These are phyloP conservation scores for Tragulus kanchil DNA, from an alignment of 2,113 vertebrate genomes.

Conservation along the genomic window DNA sequence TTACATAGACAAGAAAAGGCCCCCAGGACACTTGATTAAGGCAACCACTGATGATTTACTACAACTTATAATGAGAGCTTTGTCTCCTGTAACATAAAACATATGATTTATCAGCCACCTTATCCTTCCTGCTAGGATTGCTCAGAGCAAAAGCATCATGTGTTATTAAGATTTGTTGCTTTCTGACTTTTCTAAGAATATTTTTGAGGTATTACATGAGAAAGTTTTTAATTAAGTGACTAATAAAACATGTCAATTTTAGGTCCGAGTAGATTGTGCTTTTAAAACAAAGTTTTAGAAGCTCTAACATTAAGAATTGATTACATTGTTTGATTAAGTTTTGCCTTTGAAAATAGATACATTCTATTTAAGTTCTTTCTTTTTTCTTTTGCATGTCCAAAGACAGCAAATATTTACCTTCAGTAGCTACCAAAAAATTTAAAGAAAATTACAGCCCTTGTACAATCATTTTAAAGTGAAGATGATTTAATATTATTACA, in stretches of 20 bases:
- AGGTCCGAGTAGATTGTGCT: constrained; percentile 50
- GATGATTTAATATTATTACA: constrained; percentile 35
- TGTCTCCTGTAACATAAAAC: constrained; percentile 65
- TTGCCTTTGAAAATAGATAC: constrained; percentile 40
- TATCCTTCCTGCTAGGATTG: constrained; percentile 56
- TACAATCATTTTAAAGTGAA: constrained; percentile 43
- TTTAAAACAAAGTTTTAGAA: constrained; percentile 40
- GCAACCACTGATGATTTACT: constrained; percentile 44
- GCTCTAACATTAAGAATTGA: neutral
- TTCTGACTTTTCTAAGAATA: constrained; percentile 63
- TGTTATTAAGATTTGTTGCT: constrained; percentile 46
- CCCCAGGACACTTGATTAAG: constrained; percentile 57
- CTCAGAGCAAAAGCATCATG: constrained; percentile 55
- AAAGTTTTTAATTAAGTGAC: constrained; percentile 60
- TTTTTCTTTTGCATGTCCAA: neutral
- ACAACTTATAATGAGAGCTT: constrained; percentile 58
- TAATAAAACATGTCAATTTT: constrained; percentile 55
- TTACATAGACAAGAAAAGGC: constrained; percentile 56
- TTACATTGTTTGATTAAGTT: constrained; percentile 32
- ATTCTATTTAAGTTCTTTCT: neutral
- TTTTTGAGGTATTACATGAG: constrained; percentile 41
- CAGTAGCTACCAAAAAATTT: constrained; percentile 25
- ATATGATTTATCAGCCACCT: constrained; percentile 70
- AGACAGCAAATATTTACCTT: constrained; percentile 28
- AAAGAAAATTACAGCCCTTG: neutral